These are phyloP conservation scores for Rhinogobio ventralis DNA, from an alignment of 2,797 vertebrate species.

Conservation along the genomic window DNA sequence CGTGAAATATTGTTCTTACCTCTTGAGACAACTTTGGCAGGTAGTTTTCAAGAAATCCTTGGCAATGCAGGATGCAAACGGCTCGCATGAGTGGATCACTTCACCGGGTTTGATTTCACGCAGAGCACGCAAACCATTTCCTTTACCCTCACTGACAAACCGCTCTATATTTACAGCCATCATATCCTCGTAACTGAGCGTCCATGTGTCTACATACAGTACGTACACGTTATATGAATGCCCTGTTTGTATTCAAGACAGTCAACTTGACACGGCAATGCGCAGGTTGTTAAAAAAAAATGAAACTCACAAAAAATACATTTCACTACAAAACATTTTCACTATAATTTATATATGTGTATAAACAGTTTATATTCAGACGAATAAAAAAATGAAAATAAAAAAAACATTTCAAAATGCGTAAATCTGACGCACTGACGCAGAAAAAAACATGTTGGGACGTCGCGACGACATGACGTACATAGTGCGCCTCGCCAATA, in stretches of 20 bases:
- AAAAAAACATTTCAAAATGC: neutral
- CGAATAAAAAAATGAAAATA: neutral
- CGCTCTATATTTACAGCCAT: conserved; percentile 81
- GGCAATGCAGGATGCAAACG: conserved; percentile 82
- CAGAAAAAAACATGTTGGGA: fast-evolving
- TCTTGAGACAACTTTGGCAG: conserved; percentile 86
- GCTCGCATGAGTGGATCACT: conserved; percentile 76
- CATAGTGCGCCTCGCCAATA: neutral
- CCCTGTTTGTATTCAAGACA: neutral
- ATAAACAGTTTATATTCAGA: neutral
- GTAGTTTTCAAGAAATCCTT: conserved; percentile 71
- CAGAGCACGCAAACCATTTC: conserved; percentile 82
- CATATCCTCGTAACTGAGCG: neutral
- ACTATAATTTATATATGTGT: neutral
- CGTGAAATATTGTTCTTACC: conserved; percentile 74
- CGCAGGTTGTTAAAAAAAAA: neutral
- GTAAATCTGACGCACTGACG: conserved; percentile 1
- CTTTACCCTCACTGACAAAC: conserved; percentile 79
- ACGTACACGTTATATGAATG: too few species aligned
- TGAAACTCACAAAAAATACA: neutral
- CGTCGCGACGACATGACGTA: conserved; percentile 49
- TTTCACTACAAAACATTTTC: neutral
- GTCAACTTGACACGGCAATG: neutral
- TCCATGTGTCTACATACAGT: neutral
- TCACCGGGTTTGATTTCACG: conserved; percentile 73